phyloP scores from a whole-genome alignment of 2,888 invertebrate species.

The Melitaea athalia region DNA sequence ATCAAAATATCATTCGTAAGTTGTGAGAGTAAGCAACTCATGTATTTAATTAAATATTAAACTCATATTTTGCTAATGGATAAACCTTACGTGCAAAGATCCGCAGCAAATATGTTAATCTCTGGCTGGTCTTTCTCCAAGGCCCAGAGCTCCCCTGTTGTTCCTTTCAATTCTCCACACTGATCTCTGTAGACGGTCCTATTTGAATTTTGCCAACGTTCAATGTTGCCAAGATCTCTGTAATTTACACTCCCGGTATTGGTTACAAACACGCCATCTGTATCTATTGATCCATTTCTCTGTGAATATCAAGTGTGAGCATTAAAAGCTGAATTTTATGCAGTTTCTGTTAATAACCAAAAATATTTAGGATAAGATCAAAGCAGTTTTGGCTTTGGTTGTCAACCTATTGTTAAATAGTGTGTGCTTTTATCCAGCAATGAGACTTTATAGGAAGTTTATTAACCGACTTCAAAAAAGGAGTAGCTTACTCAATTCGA shows the following conservation, averaged over 20 bases:
- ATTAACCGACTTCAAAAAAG: no score
- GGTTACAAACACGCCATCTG: constrained; percentile 90
- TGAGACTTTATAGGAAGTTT: no score
- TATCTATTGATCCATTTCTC: constrained; percentile 87
- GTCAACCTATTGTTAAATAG: no score
- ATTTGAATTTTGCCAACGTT: constrained; percentile 86
- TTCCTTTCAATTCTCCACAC: constrained; percentile 87
- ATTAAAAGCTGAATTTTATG: no score
- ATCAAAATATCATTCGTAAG: no score
- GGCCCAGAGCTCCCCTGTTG: constrained; percentile 92
- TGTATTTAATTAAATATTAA: no score
- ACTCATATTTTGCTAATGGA: no score
- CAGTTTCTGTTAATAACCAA: no score
- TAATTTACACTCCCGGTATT: constrained; percentile 87
- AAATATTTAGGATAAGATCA: neutral
- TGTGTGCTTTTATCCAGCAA: no score
- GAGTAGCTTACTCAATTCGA: no score
- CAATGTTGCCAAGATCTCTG: constrained; percentile 84
- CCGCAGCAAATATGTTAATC: constrained; percentile 87
- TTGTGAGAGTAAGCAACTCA: no score
- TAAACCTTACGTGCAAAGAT: constrained; percentile 87
- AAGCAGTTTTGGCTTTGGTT: no score
- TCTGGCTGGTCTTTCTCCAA: constrained; percentile 81
- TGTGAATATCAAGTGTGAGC: constrained; percentile 58
- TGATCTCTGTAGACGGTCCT: constrained; percentile 81